Evolutionary conservation across 2,797 vertebrate genomes (phyloP), one percentile per base, ranked within the genome.

Genomic region (Schizopygopsis malacanthus): DNA sequence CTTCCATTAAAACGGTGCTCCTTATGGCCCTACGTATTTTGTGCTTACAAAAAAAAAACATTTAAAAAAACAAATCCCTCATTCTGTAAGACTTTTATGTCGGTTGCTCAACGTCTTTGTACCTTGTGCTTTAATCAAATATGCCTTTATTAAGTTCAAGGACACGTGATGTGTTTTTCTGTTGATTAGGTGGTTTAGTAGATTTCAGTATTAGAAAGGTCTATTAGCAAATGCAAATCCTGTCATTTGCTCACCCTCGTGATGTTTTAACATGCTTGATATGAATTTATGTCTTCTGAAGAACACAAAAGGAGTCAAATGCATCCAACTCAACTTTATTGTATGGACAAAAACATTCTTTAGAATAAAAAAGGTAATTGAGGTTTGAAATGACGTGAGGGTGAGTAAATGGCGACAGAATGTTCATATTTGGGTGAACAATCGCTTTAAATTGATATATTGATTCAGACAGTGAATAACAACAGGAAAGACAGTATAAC

Each of bases 1-100:
- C 88, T 83, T 92, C 85, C 79, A 88, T 83, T 92, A 85, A 84
- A 82, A 83, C 84, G 85, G 84, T 92, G 91, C 86, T 85, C 45
- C 56, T 70, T 43, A 43, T 8, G 47, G 61, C 67, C 61, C 75
- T 22, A 39, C 69, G 16, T 54, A 28, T 81, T 83, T 56, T 75
- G 79, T 81, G 81, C 81, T 82, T 81, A n/a, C n/a, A 0, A 54
- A 71, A 69, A 20, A 77, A 37, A 41, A 39, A 39, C 5, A 80
- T 33, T 33, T 3, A 33, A 33, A 33, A 2, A 18, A 7, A 43
- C 2, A 33, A 73, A 72, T 82, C n/a, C 28, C 52, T 72, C 18
- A 20, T 41, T 41, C 22, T 67, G 39, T 75, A 65, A 9, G 25
- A 52, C 50, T 80, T 86, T 65, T 73, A 71, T 82, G 86, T 86